Base-by-base conservation (phyloP, 2,797 vertebrate species). In the Xiphorhynchus erythropygius region DNA sequence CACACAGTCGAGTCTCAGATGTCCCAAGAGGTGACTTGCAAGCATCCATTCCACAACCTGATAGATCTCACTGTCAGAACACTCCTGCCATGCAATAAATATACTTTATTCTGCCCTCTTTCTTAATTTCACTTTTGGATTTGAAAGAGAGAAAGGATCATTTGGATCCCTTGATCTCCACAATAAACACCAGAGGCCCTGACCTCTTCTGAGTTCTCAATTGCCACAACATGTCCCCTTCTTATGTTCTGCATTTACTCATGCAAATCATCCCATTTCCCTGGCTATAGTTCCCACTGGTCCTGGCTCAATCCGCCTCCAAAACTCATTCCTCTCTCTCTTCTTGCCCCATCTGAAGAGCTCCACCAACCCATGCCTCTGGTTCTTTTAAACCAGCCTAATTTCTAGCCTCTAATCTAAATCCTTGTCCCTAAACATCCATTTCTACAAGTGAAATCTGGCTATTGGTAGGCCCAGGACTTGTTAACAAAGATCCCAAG, bases 41-140 rank as follows among this genome's bases (percentile, higher is more conserved):
- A 89, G 17, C 82, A 37, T 81, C 71, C 78, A 42, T 83, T 93
- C 76, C 78, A 67, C 39, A 0, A 6, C 49, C 89, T 87, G 62
- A 73, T 59, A 80, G 90, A 87, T 83, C 57, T 92, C 64, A 65
- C 63, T 83, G 73, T 85, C 92, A 93, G 95, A 90, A 57, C 9
- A 1, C 22, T 77, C 73, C 24, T 89, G 30, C n/a, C 0, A 0
- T 77, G 64, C 47, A 87, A 89, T 93, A 74, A 80, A 57, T 75
- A 80, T 47, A 49, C 3, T 19, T 62, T 42, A 33, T 33, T 83
- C 27, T 18, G 16, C 3, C 4, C 18, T 47, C 19, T 55, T 77
- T 74, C 44, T 86, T 65, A 62, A 52, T 44, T 69, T 69, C 17
- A 23, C 50, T 92, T 84, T 27, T 8, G 6, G 16, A 59, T 89